These are phyloP conservation scores for Lacerta agilis DNA, from an alignment of 2,797 vertebrate species.

Conservation along the genomic window DNA sequence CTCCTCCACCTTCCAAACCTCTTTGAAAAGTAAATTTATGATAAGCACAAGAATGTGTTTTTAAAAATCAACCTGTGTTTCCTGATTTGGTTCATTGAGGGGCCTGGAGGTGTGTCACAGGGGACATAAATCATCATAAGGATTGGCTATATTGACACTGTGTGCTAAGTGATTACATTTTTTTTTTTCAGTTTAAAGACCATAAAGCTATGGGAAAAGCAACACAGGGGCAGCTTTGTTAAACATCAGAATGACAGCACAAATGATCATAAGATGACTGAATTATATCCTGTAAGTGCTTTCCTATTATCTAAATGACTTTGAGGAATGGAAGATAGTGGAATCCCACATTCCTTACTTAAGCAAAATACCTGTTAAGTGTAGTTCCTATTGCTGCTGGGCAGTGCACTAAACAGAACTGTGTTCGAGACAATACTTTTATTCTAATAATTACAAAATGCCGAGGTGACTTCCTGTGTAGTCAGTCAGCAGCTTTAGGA, in stretches of 20 bases:
- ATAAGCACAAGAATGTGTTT: slow-evolving; percentile 19
- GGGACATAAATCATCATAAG: not conserved
- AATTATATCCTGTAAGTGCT: not conserved
- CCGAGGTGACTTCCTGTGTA: not conserved
- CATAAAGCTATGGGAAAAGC: slow-evolving; percentile 15
- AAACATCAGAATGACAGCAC: not conserved
- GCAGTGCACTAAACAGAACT: not conserved
- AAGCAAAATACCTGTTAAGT: not conserved
- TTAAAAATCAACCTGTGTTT: slow-evolving; percentile 7
- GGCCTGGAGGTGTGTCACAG: not conserved
- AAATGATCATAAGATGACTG: not conserved
- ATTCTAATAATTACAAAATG: not conserved
- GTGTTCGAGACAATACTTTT: not conserved
- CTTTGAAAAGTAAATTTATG: slow-evolving; percentile 17
- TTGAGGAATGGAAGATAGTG: not conserved
- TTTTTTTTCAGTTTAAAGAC: slow-evolving; percentile 3
- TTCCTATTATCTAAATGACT: slow-evolving; percentile 9
- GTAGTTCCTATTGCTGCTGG: not conserved
- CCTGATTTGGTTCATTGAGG: slow-evolving; percentile 13
- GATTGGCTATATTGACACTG: slow-evolving; percentile 5
- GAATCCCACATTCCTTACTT: not conserved
- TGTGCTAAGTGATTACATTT: not conserved
- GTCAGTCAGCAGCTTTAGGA: not conserved
- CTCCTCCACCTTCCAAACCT: not conserved
- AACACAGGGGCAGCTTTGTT: not conserved